Evolutionary conservation across 2,797 vertebrate genomes (phyloP).

Genomic region (Furcifer pardalis): DNA sequence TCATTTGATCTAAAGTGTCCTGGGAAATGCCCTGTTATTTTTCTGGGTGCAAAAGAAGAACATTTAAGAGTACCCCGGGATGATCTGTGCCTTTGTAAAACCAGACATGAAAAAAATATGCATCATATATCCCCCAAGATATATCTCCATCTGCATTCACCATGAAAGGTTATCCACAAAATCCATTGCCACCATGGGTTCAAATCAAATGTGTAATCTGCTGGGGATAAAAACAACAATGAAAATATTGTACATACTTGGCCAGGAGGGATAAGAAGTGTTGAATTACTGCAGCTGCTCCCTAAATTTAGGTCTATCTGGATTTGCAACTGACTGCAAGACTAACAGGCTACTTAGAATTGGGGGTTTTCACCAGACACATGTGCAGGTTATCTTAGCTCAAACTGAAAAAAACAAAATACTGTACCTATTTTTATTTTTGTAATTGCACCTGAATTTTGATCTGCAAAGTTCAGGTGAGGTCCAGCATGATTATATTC

Average conservation of each 20-base stretch:
- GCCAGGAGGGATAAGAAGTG: not conserved
- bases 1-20: constrained; percentile 65
- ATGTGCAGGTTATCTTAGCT: not conserved
- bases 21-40: constrained; percentile 49
- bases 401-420: not conserved
- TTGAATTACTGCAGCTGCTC: not conserved
- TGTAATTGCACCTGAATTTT: not conserved
- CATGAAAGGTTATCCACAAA: not conserved
- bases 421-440: too few relatives aligned
- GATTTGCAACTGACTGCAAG: not conserved
- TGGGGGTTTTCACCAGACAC: not conserved
- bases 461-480: not conserved
- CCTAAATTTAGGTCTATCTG: not conserved
- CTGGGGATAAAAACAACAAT: not conserved
- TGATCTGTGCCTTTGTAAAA: not conserved
- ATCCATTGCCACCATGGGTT: not conserved
- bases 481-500: not conserved
- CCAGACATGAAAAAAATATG: not conserved
- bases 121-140: not conserved
- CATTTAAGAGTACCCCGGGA: constrained; percentile 12
- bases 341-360: not conserved
- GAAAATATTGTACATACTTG: not conserved
- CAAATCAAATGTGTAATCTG: not conserved
- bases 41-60: constrained; percentile 14
- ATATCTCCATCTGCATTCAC: not conserved